phyloP scores from a whole-genome alignment of 2,113 vertebrate genomes.

The Strix uralensis region DNA sequence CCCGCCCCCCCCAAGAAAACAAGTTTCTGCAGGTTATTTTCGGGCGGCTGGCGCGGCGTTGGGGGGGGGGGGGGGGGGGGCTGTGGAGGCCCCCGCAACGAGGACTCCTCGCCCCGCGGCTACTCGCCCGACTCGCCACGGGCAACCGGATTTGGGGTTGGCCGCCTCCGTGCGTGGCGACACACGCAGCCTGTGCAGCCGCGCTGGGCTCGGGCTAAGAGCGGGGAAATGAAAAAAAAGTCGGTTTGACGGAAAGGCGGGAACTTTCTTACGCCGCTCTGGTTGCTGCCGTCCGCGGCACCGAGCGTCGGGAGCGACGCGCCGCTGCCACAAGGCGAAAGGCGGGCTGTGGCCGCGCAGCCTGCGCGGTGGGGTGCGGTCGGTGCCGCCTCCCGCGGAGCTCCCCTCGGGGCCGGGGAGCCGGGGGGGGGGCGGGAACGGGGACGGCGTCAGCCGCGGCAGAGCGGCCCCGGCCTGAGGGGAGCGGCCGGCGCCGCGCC shows the following conservation, averaged over 20 bases:
- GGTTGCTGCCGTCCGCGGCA: too few species aligned
- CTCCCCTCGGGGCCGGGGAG: not conserved
- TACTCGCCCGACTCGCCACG: not conserved
- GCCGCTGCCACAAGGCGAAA: too few species aligned
- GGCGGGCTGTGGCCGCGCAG: too few species aligned
- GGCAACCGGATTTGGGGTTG: not conserved
- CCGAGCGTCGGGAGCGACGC: not conserved
- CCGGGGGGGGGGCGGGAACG: too few species aligned
- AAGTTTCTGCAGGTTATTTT: not conserved
- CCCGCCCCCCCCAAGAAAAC: not conserved
- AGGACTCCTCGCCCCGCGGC: not conserved
- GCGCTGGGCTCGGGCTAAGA: accelerated
- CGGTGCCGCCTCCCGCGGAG: too few species aligned
- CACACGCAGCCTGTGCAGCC: not conserved
- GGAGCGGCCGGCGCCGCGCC: too few species aligned
- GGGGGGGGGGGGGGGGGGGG: too few species aligned
- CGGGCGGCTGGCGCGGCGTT: too few species aligned
- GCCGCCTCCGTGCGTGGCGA: not conserved
- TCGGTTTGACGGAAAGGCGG: accelerated
- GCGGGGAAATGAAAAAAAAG: accelerated
- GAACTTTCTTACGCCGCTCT: accelerated
- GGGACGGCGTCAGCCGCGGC: too few species aligned
- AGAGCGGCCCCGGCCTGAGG: too few species aligned
- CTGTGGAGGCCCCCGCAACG: not conserved
- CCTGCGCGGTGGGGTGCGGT: too few species aligned